phyloP scores from a whole-genome alignment of 2,113 vertebrate genomes.

The Cavia porcellus region DNA sequence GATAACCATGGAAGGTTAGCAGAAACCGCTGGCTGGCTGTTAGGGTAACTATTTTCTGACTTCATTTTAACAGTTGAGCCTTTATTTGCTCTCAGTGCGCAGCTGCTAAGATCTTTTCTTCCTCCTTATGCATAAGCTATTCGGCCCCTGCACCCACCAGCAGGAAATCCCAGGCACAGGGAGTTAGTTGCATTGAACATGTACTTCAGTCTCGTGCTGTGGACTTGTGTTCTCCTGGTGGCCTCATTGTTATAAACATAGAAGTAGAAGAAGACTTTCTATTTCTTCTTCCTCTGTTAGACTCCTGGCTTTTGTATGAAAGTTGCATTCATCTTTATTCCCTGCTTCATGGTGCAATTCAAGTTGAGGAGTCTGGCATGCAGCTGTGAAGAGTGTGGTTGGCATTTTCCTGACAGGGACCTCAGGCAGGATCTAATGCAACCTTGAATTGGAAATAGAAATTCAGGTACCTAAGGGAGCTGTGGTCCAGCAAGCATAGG shows the following conservation, averaged over 20 bases:
- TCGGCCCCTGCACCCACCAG: background rate
- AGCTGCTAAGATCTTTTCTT: background rate
- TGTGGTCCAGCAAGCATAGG: background rate
- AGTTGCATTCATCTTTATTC: background rate
- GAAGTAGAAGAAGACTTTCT: background rate
- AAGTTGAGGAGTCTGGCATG: background rate
- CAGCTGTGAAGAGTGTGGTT: background rate
- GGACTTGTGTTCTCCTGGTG: background rate
- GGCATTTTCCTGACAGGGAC: background rate
- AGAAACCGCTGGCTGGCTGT: background rate
- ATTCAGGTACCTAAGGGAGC: background rate
- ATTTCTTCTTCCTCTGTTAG: background rate
- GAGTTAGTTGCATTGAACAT: rapidly evolving
- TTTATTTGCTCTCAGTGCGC: background rate
- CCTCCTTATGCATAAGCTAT: background rate
- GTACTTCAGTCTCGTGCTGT: rapidly evolving
- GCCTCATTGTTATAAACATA: background rate
- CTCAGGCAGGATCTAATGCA: background rate
- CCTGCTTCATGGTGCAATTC: background rate
- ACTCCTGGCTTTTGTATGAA: background rate
- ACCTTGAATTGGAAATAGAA: background rate
- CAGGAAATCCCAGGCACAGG: background rate
- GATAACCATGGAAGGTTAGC: background rate
- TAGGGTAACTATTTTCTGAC: background rate
- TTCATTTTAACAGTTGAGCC: background rate